Evolutionary conservation across 2,797 vertebrate species (phyloP), one percentile per base, ranked within the genome.

Genomic region (Sebastes vulpes): DNA sequence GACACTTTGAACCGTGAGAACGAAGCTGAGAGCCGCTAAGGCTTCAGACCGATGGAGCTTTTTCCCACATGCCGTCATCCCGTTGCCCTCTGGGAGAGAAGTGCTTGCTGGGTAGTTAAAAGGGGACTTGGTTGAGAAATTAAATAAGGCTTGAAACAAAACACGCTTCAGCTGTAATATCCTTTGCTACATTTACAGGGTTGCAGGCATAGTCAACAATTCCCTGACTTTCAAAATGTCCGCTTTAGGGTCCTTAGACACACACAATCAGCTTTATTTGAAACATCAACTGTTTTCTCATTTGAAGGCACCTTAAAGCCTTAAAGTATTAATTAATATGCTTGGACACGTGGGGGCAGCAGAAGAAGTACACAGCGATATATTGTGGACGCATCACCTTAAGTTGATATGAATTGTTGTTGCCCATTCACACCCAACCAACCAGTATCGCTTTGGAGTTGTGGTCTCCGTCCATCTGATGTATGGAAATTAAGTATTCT

Each of bases 61-160:
- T 93, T 92, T 94, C 89, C 89, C 92, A 92, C 90, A 92, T 89
- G 82, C 57, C 64, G 75, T 91, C 84, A 86, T 85, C 50, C 70
- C 21, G 29, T 57, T 73, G 29, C 46, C 53, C 64, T 75, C 52
- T 70, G 54, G 35, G 81, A 81, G 23, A 54, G 28, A 72, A 64
- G 29, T 75, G 78, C 52, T 58, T 52, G 52, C 52, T 63, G 63
- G 70, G 46, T 59, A 59, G 60, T 64, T 72, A 14, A 56, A 38
- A 31, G 3, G 31, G 23, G 57, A 77, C 58, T 31, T 21, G 25
- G 31, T 63, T 42, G 10, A 68, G 31, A 71, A 64, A 59, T 58
- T 9, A 50, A 32, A 52, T 2, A 74, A n/a, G 26, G 16, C 14
- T 48, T 53, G 46, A 31, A 35, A 31, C 67, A 16, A 68, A 61